Evolutionary conservation across 2,888 invertebrate genomes (phyloP), one percentile per base, ranked within the genome.

Genomic region (Brachyptera risi): DNA sequence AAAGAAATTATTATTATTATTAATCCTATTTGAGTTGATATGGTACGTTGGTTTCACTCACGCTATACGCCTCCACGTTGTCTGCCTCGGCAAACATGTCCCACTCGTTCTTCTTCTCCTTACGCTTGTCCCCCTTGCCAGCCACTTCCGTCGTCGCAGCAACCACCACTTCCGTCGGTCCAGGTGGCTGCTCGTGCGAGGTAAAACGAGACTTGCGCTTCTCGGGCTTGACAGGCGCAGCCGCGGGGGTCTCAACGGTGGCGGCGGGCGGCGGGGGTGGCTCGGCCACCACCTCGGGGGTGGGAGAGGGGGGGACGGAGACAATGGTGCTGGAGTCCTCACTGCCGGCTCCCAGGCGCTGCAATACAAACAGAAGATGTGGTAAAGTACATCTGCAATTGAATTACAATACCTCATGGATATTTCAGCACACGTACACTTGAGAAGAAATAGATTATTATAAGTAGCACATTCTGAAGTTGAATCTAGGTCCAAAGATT

Each of bases 61-160:
- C 88, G 78, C 83, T 83, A 70, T 86, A 87, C 70, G 86, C 82
- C 38, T 86, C 84, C 74, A 92, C 90, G 74, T 88, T 90, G 71
- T 92, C 91, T 67, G 90, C 90, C 71, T 96, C 95, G 38, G 96
- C 94, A 78, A 95, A 92, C 90, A 92, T 92, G 71, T 92, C 92
- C 89, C 91, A 91, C 68, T 89, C 87, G 13, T 82, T 78, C n/a
- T 79, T 75, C 70, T 83, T 83, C 19, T 64, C 63, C 65, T 72
- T 74, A 26, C 65, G 65, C 49, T 63, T 59, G 15, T 63, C 61
- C 15, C 54, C 26, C 42, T 50, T 60, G 7, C 65, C 44, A 70
- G 47, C 60, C 58, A 65, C 77, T 74, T 59, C 68, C 65, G 50
- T 71, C 23, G 31, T 21, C 27, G 56, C 38, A 4, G 67, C 73